phyloP scores from a whole-genome alignment of 1,140 invertebrate species.

The Tenebrio molitor region DNA sequence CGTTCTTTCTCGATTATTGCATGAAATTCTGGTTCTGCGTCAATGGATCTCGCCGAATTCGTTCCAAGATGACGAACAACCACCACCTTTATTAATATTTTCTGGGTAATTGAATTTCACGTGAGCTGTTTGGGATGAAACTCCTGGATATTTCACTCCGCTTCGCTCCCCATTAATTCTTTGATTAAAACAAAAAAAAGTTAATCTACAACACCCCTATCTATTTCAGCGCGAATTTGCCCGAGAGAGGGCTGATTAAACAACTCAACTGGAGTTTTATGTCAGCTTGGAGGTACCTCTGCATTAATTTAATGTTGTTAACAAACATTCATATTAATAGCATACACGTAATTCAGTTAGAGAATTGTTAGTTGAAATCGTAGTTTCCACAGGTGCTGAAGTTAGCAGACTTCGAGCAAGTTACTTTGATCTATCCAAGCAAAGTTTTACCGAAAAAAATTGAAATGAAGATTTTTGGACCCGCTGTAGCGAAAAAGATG shows the following conservation, averaged over 20 bases:
- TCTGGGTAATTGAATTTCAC: conserved; percentile 30
- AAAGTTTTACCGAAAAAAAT: no score
- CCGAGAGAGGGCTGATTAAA: not conserved
- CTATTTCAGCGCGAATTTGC: no score
- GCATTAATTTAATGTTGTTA: not conserved
- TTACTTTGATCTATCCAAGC: no score
- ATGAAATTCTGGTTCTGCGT: conserved; percentile 19
- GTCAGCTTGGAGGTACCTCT: not conserved
- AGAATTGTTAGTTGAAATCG: not conserved
- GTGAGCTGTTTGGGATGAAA: conserved; percentile 5
- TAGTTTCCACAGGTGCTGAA: no score
- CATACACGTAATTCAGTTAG: conserved; percentile 9
- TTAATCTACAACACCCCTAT: no score
- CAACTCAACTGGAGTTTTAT: no score
- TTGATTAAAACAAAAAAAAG: no score
- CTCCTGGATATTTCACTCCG: no score
- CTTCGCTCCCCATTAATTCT: no score
- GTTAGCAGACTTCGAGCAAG: no score
- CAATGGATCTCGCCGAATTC: conserved; percentile 3
- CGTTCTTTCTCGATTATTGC: conserved; percentile 32
- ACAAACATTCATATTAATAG: not conserved
- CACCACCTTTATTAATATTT: conserved; percentile 39
- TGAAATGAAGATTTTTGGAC: no score
- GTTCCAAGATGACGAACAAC: not conserved
- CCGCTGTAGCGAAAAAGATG: no score